These are phyloP conservation scores for Euthynnus affinis DNA, from an alignment of 2,797 vertebrate species.

Conservation along the genomic window DNA sequence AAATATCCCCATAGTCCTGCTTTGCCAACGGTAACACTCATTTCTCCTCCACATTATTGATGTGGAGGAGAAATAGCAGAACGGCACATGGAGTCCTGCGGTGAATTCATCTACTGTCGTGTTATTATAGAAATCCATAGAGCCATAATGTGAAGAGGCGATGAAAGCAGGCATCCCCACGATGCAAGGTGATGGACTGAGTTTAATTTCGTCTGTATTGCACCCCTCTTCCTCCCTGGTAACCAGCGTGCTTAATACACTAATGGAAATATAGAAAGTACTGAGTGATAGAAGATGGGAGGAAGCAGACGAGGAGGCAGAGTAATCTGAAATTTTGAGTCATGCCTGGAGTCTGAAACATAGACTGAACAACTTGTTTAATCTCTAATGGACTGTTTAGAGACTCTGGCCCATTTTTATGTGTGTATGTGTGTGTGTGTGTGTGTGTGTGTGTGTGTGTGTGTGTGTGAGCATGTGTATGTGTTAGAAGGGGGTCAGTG, in stretches of 20 bases:
- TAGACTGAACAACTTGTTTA: slow-evolving; percentile 57
- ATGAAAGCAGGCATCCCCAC: slow-evolving; percentile 12
- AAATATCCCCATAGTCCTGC: background rate
- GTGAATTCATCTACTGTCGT: slow-evolving; percentile 34
- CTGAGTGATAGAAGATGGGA: background rate
- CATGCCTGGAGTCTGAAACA: slow-evolving; percentile 53
- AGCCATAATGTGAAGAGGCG: slow-evolving; percentile 29
- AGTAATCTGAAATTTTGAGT: slow-evolving; percentile 55
- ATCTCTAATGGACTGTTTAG: slow-evolving; percentile 65
- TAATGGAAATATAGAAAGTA: slow-evolving; percentile 55
- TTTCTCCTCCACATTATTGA: slow-evolving; percentile 34
- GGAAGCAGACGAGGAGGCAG: background rate
- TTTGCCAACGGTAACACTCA: slow-evolving; percentile 5
- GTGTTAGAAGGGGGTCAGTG: slow-evolving; percentile 39
- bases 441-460: slow-evolving; percentile 1
- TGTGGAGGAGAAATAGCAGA: slow-evolving; percentile 1
- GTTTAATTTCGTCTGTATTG: slow-evolving; percentile 64
- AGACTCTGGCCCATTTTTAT: background rate
- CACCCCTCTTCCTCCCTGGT: slow-evolving; percentile 14
- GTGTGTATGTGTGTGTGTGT: slow-evolving; percentile 20
- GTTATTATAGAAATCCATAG: slow-evolving; percentile 54
- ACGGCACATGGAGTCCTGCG: slow-evolving; percentile 2
- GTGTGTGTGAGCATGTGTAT: slow-evolving; percentile 15
- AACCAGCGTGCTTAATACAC: slow-evolving; percentile 36
- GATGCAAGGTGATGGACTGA: slow-evolving; percentile 52